phyloP scores from a whole-genome alignment of 2,797 vertebrate species.

The Denticeps clupeoides region DNA sequence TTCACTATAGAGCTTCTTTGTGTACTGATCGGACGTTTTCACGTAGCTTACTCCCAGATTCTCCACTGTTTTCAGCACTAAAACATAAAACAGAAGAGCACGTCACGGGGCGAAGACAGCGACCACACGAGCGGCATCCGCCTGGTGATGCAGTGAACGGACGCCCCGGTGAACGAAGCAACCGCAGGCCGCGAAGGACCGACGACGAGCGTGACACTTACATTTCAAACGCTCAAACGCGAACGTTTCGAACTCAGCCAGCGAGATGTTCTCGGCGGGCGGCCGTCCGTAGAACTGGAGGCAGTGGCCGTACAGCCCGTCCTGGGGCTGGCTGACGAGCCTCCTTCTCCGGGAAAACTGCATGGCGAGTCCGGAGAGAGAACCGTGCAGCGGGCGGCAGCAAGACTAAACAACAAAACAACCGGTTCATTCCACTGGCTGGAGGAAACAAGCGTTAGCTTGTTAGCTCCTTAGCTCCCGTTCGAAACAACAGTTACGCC shows the following conservation, averaged over 20 bases:
- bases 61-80: conserved; percentile 85
- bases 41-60: conserved; percentile 75
- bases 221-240: conserved; percentile 82
- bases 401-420: background rate
- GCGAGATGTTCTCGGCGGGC: conserved; percentile 78
- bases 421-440: too few relatives aligned
- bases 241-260: conserved; percentile 81
- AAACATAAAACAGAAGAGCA: conserved; percentile 3
- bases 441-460: too few relatives aligned
- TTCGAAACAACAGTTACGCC: too few relatives aligned
- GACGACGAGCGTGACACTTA: too few relatives aligned
- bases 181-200: too few relatives aligned
- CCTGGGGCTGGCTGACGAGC: conserved; percentile 30
- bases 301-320: conserved; percentile 65
- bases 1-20: conserved; percentile 54
- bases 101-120: too few relatives aligned
- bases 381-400: background rate
- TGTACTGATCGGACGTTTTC: conserved; percentile 57
- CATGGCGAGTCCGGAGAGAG: conserved; percentile 37
- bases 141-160: too few relatives aligned
- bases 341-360: conserved; percentile 42
- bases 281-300: conserved; percentile 84
- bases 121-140: too few relatives aligned
- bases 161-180: too few relatives aligned
- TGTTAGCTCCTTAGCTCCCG: too few relatives aligned